A percentile compares a stretch with the other conserved stretches of the same genome.
Evolutionary conservation across 2,797 vertebrate species (phyloP).

Genomic region (Lagocephalus sceleratus): DNA sequence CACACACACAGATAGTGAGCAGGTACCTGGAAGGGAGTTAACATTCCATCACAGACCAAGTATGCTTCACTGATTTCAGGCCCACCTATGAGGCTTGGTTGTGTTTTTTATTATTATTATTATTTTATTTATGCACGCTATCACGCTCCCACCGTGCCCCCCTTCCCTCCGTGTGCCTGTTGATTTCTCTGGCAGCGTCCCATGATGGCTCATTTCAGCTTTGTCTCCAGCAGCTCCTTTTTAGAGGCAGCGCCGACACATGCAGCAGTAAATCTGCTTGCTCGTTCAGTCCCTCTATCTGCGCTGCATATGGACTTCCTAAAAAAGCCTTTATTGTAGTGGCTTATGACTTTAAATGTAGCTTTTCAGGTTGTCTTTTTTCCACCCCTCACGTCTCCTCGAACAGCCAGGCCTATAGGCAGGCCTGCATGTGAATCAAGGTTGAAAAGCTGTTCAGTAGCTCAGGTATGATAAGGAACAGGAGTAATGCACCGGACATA

Average conservation of each 20-base stretch:
- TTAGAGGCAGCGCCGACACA: neutral
- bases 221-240: constrained; percentile 4
- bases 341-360: too few relatives aligned
- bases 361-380: neutral
- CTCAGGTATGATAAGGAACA: constrained; percentile 63
- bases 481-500: constrained; percentile 36
- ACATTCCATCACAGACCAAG: constrained; percentile 43
- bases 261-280: neutral
- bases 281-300: neutral
- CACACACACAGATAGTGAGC: constrained; percentile 5
- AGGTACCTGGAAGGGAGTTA: constrained; percentile 52
- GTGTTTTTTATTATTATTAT: constrained; percentile 7
- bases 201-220: constrained; percentile 9
- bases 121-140: constrained; percentile 9
- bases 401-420: neutral
- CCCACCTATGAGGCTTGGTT: constrained; percentile 39
- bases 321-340: too few relatives aligned
- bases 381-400: neutral
- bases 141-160: constrained; percentile 8
- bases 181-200: constrained; percentile 3
- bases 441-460: constrained; percentile 16
- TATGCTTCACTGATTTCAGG: constrained; percentile 24
- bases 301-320: neutral
- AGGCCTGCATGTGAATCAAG: constrained; percentile 6
- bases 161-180: neutral